Evolutionary conservation across 2,888 invertebrate genomes (phyloP).

Genomic region (Papilio protenor): DNA sequence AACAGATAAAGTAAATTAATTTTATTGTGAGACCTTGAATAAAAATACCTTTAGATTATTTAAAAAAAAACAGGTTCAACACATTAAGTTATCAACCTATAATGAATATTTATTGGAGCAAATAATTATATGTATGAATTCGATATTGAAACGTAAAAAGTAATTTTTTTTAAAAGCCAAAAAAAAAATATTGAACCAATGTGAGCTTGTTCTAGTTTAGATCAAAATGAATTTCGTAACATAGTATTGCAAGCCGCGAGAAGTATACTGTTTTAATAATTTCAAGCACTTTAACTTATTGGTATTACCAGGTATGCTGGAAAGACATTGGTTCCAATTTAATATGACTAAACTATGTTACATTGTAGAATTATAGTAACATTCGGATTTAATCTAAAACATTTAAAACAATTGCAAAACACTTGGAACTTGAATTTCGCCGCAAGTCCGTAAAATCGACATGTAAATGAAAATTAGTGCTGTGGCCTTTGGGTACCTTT

Average conservation of each 20-base stretch:
- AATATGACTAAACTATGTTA: background rate
- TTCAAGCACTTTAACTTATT: background rate
- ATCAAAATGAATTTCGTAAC: background rate
- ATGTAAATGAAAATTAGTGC: background rate
- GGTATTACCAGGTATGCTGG: background rate
- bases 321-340: background rate
- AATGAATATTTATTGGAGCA: conserved; percentile 4
- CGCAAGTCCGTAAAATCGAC: background rate
- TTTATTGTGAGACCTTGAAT: background rate
- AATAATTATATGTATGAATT: background rate
- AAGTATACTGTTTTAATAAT: background rate
- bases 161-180: background rate
- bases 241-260: background rate
- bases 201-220: background rate
- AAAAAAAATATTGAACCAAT: background rate
- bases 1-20: conserved; percentile 3
- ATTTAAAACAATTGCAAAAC: no score
- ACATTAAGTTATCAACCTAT: background rate
- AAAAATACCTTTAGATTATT: background rate
- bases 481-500: background rate
- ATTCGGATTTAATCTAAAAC: background rate
- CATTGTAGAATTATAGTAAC: background rate
- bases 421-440: no score
- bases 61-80: background rate
- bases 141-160: background rate